A percentile compares a stretch with the other conserved stretches of the same genome.
phyloP scores from a whole-genome alignment of 2,888 invertebrate species.

The Apodemia duryi region DNA sequence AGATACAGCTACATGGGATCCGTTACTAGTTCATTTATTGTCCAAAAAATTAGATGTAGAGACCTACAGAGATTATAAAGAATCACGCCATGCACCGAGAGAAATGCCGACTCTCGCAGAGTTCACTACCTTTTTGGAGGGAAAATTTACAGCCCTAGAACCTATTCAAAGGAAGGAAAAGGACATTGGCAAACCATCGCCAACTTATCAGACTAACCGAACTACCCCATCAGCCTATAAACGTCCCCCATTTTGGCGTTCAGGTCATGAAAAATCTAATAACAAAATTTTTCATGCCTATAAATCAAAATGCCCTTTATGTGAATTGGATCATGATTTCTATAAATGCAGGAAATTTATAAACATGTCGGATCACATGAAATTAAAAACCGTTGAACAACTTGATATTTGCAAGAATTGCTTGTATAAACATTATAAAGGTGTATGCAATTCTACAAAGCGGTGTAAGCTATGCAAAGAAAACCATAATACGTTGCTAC shows the following conservation, averaged over 20 bases:
- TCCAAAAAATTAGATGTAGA: slow-evolving; percentile 30
- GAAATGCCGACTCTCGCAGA: slow-evolving; percentile 27
- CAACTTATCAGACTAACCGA: not conserved
- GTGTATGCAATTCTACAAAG: slow-evolving; percentile 22
- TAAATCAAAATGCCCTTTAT: slow-evolving; percentile 22
- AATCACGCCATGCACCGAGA: no score
- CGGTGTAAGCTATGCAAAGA: slow-evolving; percentile 22
- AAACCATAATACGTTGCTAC: slow-evolving; percentile 23
- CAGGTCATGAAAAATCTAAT: not conserved
- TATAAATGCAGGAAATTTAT: slow-evolving; percentile 23
- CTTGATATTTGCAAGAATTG: slow-evolving; percentile 24
- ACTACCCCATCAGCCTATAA: not conserved
- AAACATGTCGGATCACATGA: slow-evolving; percentile 19
- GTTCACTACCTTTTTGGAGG: slow-evolving; percentile 28
- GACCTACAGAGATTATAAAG: slow-evolving; percentile 28
- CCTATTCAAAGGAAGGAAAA: not conserved
- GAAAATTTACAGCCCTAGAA: slow-evolving; percentile 29
- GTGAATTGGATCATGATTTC: slow-evolving; percentile 22
- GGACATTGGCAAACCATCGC: not conserved
- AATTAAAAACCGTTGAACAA: slow-evolving; percentile 20
- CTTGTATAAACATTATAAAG: slow-evolving; percentile 20
- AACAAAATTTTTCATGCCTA: not conserved
- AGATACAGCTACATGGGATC: slow-evolving; percentile 29
- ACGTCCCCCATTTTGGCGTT: not conserved
- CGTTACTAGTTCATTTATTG: slow-evolving; percentile 28